Base-by-base conservation (phyloP, 2,888 invertebrate species). In the Taenaris catops region DNA sequence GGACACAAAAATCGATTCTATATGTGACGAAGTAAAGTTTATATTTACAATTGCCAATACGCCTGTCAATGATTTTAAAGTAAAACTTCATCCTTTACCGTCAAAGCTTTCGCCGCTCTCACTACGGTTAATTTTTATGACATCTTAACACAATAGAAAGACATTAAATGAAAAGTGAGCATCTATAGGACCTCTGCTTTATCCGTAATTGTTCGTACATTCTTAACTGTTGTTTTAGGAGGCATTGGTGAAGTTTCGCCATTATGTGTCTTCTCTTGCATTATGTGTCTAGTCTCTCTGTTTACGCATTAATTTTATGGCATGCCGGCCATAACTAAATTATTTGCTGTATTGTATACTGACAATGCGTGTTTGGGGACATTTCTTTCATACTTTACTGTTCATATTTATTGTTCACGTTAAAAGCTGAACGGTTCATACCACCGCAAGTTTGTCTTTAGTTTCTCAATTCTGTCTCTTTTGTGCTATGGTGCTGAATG, bases 71-170 rank as follows among this genome's bases (percentile, higher is more conserved):
- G 25, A 29, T 20, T 17, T 24, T 33, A 12, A 32, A 24, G 17
- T 28, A 34, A 44, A 58, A 65, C 53, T 56, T 65, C 69, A 70
- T 74, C 68, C 70, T 70, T 64, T 57, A 65, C 70, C 72, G 69
- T 79, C 73, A 76, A 80, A 80, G 79, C 72, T 72, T 70, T 76
- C 62, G 71, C 78, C 76, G 72, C 72, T 72, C 55, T 60, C 63
- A 66, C 61, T 70, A 62, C 71, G 75, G 75, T 76, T 71, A 79
- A 80, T 80, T 80, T 81, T 83, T 81, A 84, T 75, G 80, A 78
- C 78, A 67, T 72, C 63, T 55, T 51, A 53, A 61, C 59, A 65
- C 73, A 79, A 81, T 60, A 51, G 68, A 50, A 46, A 52, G 49
- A 60, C 60, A 69, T 74, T 72, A 69, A 66, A 63, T 72, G 69